Evolutionary conservation across 2,113 vertebrate genomes (phyloP), one percentile per base, ranked within the genome.

Genomic region (Manacus vitellinus): DNA sequence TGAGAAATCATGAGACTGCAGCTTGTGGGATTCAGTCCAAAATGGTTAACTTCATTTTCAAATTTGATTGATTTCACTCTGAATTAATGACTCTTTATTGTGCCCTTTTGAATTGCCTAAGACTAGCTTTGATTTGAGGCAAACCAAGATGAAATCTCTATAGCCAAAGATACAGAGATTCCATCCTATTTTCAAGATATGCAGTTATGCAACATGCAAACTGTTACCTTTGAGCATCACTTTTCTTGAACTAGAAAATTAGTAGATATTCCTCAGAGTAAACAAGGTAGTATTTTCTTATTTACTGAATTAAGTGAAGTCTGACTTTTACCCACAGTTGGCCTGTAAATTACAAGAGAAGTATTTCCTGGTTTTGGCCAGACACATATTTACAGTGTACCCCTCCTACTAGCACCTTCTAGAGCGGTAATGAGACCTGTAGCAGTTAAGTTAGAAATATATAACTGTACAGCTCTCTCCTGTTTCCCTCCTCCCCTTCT

Each of bases 201-300:
- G 16, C 7, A 41, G 12, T 35, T 44, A 20, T 31, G 20, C 18
- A 83, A 59, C 9, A 23, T 15, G 14, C 14, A 68, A 31, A 44
- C 8, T 1, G 0, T 51, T 74, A 47, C 17, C 7, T 56, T 35
- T 35, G 43, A 73, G 8, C 3, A 37, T 12, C 2, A 23, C 1
- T 54, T 56, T 79, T 63, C 22, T 71, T 39, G 30, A 85, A 43
- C 5, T 43, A 51, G 51, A 89, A 65, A 85, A 61, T 47, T 28
- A 31, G 25, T 47, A 74, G 37, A 4, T 30, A 25, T 37, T 44
- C 11, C 66, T 86, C 66, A 35, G n/a, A 56, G 14, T 20, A 74
- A 22, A 5, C 10, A 55, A 56, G 5, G 23, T 20, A 62, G 1
- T 31, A 27, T 70, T 82, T 61, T 4, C 10, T 73, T 66, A 27